Percentiles rank a stretch among this genome's conserved stretches.
These are phyloP conservation scores for Sebastes fasciatus DNA, from an alignment of 2,113 vertebrate genomes.

Conservation along the genomic window DNA sequence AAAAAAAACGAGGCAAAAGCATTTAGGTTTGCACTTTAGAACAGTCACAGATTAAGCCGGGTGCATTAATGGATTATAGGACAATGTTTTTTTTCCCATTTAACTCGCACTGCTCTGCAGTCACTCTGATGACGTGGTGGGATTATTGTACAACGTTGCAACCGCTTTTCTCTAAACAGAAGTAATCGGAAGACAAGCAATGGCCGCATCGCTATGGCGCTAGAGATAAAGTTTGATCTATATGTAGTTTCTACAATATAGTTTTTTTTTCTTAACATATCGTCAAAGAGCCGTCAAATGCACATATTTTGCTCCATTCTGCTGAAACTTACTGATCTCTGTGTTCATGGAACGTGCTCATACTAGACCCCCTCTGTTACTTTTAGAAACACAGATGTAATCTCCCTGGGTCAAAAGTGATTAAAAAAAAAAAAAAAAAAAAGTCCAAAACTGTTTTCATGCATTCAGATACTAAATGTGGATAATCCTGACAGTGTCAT, in stretches of 20 bases:
- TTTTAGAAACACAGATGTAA: slow-evolving; percentile 50
- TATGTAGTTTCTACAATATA: not conserved
- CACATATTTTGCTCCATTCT: not conserved
- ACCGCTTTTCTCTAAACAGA: slow-evolving; percentile 55
- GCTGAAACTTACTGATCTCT: not conserved
- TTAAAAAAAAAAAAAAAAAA: not conserved
- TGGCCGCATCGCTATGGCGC: not conserved
- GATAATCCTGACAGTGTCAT: slow-evolving; percentile 51
- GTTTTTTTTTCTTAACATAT: not conserved
- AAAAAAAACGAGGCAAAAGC: slow-evolving; percentile 54
- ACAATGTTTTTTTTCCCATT: slow-evolving; percentile 68
- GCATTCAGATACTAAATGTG: slow-evolving; percentile 33
- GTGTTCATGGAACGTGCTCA: not conserved
- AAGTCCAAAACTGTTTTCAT: slow-evolving; percentile 12
- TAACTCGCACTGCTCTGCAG: slow-evolving; percentile 60
- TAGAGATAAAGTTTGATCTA: not conserved
- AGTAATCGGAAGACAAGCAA: slow-evolving; percentile 20
- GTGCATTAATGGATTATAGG: slow-evolving; percentile 84
- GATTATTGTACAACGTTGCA: slow-evolving; percentile 71
- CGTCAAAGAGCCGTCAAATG: not conserved
- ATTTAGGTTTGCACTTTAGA: slow-evolving; percentile 77
- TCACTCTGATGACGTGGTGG: slow-evolving; percentile 57
- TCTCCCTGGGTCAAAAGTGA: slow-evolving; percentile 47
- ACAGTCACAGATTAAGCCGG: slow-evolving; percentile 77
- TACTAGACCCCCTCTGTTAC: slow-evolving; percentile 30